Evolutionary conservation across 1,140 invertebrate genomes (phyloP), one percentile per base, ranked within the genome.

Genomic region (Bilobella aurantiaca): DNA sequence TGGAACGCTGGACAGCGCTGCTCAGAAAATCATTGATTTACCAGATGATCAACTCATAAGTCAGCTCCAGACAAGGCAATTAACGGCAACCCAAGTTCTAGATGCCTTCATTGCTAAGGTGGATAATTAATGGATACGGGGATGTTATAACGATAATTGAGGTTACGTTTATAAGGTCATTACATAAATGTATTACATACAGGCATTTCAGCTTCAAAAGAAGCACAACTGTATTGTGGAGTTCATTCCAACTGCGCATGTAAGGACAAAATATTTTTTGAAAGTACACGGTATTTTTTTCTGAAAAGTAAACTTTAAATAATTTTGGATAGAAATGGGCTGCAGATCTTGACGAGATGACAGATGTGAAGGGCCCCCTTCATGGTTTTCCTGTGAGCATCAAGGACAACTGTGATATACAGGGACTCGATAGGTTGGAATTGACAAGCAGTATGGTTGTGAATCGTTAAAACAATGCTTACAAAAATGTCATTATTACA

Each of bases 311-410:
- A 1, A 46, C 32, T n/a, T 53, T 47, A n/a, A 65, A 32, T 46
- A 32, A 14, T 31, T 57, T 31, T 61, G 62, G 58, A 1, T 68
- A 75, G 73, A 69, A 74, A 63, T 76, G 74, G 74, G 77, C 77
- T 5, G 61, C 59, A 46, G 66, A 69, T 8, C 69, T 77, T 58
- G 78, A 79, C 65, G 65, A 56, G 8, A 66, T 71, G 49, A 68
- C 66, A 18, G 62, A 66, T 8, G 66, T 73, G 8, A 72, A 67
- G 31, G 70, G 71, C 16, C 75, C 75, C 18, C 71, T 78, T 3
- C 75, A 75, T 69, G 77, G 77, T 5, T 27, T 78, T 1, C 77
- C 77, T n/a, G 68, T 78, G 30, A 76, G 74, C 42, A 68, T 78
- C 25, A 78, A 78, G 64, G 76, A 77, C 34, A 74, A 71, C 63